A percentile compares a stretch with the other conserved stretches of the same genome.
phyloP scores from a whole-genome alignment of 2,113 vertebrate genomes.

The Anguilla japonica region DNA sequence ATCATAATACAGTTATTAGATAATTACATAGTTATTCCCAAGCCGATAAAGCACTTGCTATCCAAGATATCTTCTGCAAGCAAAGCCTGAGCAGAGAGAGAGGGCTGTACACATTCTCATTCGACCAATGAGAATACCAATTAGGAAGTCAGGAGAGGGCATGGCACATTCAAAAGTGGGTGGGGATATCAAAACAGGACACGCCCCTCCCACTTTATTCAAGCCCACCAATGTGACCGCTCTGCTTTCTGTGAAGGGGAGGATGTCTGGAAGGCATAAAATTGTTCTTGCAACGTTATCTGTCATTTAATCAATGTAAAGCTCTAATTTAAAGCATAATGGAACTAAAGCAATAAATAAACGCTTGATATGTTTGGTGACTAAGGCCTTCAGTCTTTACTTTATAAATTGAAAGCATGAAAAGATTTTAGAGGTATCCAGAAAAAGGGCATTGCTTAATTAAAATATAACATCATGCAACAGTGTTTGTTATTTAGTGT shows the following conservation, averaged over 20 bases:
- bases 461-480: neutral
- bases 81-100: neutral
- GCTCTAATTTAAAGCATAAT: slow-evolving; percentile 64
- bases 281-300: slow-evolving; percentile 34
- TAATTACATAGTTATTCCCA: neutral
- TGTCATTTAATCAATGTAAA: slow-evolving; percentile 50
- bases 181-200: neutral
- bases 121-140: neutral
- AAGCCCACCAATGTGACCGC: neutral
- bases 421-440: neutral
- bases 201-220: neutral
- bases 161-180: neutral
- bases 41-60: neutral
- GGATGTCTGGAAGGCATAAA: slow-evolving; percentile 4
- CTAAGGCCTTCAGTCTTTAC: slow-evolving; percentile 32
- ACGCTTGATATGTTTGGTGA: slow-evolving; percentile 55
- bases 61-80: neutral
- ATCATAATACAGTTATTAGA: neutral
- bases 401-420: neutral
- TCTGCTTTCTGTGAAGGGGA: neutral
- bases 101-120: neutral
- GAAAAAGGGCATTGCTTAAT: neutral
- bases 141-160: neutral
- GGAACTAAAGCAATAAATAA: slow-evolving; percentile 75
- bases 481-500: neutral